Percentiles rank a stretch among this genome's conserved stretches.
These are phyloP conservation scores for Ctenodactylus gundi DNA, from an alignment of 2,113 vertebrate species.

Conservation along the genomic window DNA sequence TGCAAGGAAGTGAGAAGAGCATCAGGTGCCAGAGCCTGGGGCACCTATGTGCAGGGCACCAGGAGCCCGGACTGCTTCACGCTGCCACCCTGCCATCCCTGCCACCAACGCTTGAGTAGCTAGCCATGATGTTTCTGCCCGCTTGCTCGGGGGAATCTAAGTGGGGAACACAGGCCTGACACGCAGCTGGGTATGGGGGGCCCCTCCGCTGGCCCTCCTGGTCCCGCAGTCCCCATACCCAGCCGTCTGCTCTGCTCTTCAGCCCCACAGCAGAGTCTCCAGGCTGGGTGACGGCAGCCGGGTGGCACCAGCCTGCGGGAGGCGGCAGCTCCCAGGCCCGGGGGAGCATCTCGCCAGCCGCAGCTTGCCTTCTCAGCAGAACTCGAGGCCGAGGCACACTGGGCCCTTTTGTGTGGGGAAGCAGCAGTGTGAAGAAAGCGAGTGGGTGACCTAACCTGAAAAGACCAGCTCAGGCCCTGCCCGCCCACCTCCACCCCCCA, in stretches of 20 bases:
- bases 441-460: constrained; percentile 24
- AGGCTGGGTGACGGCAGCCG: no score
- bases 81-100: not conserved
- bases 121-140: not conserved
- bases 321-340: not conserved
- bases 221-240: no score
- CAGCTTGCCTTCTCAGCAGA: constrained; percentile 46
- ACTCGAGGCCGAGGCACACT: not conserved
- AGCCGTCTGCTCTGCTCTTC: no score
- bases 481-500: not conserved
- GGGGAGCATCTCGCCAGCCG: not conserved
- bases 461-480: not conserved
- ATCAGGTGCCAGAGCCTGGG: not conserved
- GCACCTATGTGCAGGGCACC: rapidly evolving
- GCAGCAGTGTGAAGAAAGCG: not conserved
- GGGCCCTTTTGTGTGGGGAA: no score
- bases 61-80: rapidly evolving
- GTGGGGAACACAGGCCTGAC: not conserved
- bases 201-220: no score
- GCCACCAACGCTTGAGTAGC: rapidly evolving
- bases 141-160: not conserved
- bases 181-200: not conserved
- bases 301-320: no score
- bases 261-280: no score
- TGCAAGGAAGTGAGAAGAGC: rapidly evolving